These are phyloP conservation scores for Ptyas mucosa DNA, from an alignment of 2,113 vertebrate species.

Conservation along the genomic window DNA sequence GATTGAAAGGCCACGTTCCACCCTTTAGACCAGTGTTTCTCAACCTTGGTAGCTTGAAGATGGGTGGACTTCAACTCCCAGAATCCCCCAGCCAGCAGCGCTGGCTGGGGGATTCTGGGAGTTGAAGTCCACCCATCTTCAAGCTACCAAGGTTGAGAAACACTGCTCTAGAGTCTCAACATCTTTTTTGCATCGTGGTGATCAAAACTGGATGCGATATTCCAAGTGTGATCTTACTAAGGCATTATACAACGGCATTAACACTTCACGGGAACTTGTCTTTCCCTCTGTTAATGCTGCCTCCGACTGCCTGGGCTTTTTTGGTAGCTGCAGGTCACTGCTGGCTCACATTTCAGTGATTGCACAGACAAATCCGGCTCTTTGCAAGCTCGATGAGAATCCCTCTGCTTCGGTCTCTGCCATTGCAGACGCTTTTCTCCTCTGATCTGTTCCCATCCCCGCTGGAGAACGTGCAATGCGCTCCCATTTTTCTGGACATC, in stretches of 20 bases:
- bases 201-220: background rate
- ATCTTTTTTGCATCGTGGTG: background rate
- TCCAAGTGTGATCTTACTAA: background rate
- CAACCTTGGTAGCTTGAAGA: no score
- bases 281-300: background rate
- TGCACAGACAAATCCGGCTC: background rate
- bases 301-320: background rate
- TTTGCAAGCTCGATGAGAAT: background rate
- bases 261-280: background rate
- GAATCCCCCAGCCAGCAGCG: no score
- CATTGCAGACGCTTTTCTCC: no score
- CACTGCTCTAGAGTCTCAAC: background rate
- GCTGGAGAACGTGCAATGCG: background rate
- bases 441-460: background rate
- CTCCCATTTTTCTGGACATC: background rate
- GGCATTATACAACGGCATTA: background rate
- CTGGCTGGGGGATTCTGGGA: no score
- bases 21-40: background rate
- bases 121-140: no score
- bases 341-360: background rate
- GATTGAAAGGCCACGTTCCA: background rate
- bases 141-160: no score
- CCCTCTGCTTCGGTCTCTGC: background rate
- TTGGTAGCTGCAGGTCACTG: background rate
- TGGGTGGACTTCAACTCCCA: no score